Evolutionary conservation across 1,140 invertebrate species (phyloP), one percentile per base, ranked within the genome.

Genomic region (Meteorus sp.): DNA sequence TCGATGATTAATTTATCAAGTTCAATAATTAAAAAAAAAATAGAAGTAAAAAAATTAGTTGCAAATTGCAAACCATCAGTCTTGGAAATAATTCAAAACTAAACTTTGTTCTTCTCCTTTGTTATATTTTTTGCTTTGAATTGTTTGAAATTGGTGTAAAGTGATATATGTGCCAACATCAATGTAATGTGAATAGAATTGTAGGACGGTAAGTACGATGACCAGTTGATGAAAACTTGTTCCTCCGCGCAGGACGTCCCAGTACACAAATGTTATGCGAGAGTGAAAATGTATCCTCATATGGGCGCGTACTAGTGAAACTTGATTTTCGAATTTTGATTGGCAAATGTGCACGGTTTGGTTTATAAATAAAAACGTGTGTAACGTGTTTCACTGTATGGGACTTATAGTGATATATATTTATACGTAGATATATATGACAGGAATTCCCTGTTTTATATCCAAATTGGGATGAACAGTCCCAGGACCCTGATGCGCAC

Each of bases 331-430:
- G 50, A 55, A 57, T 53, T 57, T 58, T 58, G 55, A 58, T 62
- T 58, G 43, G 44, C 20, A 62, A 54, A 55, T 9, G 48, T 13
- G 22, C 47, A 45, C 54, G n/a, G 48, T 52, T 37, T 52, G 59
- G 33, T 60, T 3, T 37, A 51, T 37, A 25, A 37, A 43, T 57
- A 59, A 54, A n/a, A 72, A 69, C 70, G 70, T 69, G 69, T 68
- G 63, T 68, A 73, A 75, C 73, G 71, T 73, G 71, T 69, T 72
- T 72, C 71, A 61, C 63, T 64, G 67, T 70, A 70, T 64, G 70
- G 70, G 65, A 67, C 68, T 59, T 35, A 66, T 67, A 61, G 50
- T 3, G 6, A 25, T 64, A 57, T 69, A 13, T 44, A 33, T 50
- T 19, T 44, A 29, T 56, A 56, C 45, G 9, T n/a, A 13, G 15